These are phyloP conservation scores for Streptopelia turtur DNA, from an alignment of 2,797 vertebrate species.

Conservation along the genomic window DNA sequence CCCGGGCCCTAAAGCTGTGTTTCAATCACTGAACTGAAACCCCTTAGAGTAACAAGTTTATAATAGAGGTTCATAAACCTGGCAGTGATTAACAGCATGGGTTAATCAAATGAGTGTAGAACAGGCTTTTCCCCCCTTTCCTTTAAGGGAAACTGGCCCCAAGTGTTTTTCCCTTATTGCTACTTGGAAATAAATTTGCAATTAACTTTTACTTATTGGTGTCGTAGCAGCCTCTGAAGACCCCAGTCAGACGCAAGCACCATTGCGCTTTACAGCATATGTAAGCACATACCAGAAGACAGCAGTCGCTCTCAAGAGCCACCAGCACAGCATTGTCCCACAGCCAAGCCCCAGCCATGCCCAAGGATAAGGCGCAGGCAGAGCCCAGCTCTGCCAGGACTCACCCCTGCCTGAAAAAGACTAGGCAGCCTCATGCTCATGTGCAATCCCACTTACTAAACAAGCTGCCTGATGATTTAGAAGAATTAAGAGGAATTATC, in stretches of 20 bases:
- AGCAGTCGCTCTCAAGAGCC: rapidly evolving
- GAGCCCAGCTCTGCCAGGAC: not conserved
- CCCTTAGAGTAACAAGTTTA: conserved; percentile 64
- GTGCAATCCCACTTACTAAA: not conserved
- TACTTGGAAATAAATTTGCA: conserved; percentile 37
- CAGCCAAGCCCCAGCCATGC: not conserved
- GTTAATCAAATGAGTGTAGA: conserved; percentile 62
- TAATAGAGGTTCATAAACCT: conserved; percentile 67
- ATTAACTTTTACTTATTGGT: conserved; percentile 53
- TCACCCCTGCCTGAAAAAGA: not conserved
- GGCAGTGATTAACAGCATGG: conserved; percentile 63
- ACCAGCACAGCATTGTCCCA: rapidly evolving
- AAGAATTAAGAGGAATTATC: not conserved
- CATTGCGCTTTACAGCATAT: not conserved
- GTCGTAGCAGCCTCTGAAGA: not conserved
- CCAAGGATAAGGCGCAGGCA: not conserved
- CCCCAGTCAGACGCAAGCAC: not conserved
- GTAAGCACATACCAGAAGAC: not conserved
- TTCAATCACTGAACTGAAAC: conserved; percentile 66
- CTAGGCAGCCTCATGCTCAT: not conserved
- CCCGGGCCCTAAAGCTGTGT: conserved; percentile 72
- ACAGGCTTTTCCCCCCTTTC: conserved; percentile 33
- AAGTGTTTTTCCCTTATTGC: conserved; percentile 47
- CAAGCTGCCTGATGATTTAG: not conserved
- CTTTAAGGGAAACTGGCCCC: conserved; percentile 44